Evolutionary conservation across 2,113 vertebrate genomes (phyloP), one percentile per base, ranked within the genome.

Genomic region (Cebus imitator): DNA sequence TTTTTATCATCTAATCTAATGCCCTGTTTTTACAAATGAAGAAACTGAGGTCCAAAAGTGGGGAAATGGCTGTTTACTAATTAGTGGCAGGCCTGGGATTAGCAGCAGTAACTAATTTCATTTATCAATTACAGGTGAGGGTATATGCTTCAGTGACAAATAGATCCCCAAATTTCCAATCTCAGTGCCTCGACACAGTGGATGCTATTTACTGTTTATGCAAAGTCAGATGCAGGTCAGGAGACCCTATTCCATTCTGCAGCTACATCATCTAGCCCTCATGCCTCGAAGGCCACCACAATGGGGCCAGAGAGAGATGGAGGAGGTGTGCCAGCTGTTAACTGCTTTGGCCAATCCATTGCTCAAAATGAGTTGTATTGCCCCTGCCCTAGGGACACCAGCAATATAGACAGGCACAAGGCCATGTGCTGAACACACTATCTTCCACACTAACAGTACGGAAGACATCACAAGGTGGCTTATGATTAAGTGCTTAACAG

Each of bases 341-440:
- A 32, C 0, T 12, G 25, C 23, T 52, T 7, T n/a, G 91, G 14
- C 61, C 52, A 30, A 10, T 35, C 43, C 55, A 6, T 9, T 11
- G 27, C 0, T 61, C 68, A 75, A 37, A 94, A 45, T 7, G 0
- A 1, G 21, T 55, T 5, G 13, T 5, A 3, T 2, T 0, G 5
- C 6, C 25, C 35, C 61, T 7, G 1, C 52, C 52, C 14, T 18
- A 11, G 58, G 50, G 27, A 9, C 0, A 8, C 12, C 18, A 43
- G 61, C 45, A 37, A 35, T 32, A 3, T 3, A 16, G 5, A 27
- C 10, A n/a, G 92, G 20, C 57, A 32, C 1, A 16, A 32, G 8
- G 32, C 37, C 40, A 2, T 30, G 20, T 6, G 66, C 30, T 8
- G 50, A 40, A 5, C 70, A 43, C 4, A 14, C 50, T 3, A 5